Evolutionary conservation across 1,140 invertebrate genomes (phyloP).

Genomic region (Neodiprion lecontei): DNA sequence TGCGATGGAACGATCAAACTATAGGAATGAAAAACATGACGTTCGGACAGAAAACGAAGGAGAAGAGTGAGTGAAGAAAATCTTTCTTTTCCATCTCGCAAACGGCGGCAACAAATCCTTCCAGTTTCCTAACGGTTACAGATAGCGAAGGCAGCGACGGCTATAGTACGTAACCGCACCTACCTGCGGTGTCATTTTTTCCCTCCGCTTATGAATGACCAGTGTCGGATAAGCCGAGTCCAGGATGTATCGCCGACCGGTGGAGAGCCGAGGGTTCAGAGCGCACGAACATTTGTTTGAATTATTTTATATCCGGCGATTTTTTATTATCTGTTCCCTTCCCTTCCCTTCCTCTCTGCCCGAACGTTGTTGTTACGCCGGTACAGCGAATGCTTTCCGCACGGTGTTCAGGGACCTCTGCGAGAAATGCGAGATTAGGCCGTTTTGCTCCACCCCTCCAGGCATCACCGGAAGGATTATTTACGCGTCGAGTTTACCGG

Average conservation of each 20-base stretch:
- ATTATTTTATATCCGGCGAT: constrained; percentile 58
- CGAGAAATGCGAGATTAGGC: constrained; percentile 1
- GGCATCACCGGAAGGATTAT: background rate
- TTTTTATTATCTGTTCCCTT: constrained; percentile 49
- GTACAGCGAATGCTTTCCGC: background rate
- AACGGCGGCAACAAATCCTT: constrained; percentile 47
- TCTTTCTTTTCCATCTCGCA: background rate
- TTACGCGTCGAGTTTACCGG: background rate
- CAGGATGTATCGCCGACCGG: constrained; percentile 47
- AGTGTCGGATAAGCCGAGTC: constrained; percentile 49
- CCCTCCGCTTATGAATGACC: constrained; percentile 56
- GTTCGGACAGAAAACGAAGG: too few relatives aligned
- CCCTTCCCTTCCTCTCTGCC: background rate
- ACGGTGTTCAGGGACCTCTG: background rate
- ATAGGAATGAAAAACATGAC: too few relatives aligned
- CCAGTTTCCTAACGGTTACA: constrained; percentile 51
- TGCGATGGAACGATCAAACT: background rate
- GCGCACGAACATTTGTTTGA: constrained; percentile 53
- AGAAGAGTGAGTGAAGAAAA: too few relatives aligned
- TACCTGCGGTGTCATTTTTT: constrained; percentile 49
- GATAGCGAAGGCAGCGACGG: constrained; percentile 38
- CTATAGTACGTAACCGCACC: too few relatives aligned
- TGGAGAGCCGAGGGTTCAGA: constrained; percentile 31
- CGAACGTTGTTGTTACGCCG: background rate
- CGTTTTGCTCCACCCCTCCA: background rate